These are phyloP conservation scores for Leptinotarsa texana DNA, from an alignment of 1,140 invertebrate species.

Conservation along the genomic window DNA sequence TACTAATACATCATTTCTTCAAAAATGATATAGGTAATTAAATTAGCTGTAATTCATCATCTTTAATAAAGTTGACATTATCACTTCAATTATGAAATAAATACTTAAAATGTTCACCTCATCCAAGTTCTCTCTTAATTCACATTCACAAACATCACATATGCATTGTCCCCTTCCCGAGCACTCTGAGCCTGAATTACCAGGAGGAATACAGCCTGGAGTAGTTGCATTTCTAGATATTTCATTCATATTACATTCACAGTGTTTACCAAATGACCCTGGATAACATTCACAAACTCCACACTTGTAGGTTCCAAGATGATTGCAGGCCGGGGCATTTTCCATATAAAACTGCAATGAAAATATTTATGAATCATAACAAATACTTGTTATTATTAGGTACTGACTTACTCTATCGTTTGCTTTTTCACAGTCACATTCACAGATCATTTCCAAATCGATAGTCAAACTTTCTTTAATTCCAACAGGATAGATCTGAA, in stretches of 20 bases:
- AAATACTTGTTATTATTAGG: neutral
- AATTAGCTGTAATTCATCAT: too few species aligned
- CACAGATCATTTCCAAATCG: constrained; percentile 73
- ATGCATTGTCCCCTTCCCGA: constrained; percentile 65
- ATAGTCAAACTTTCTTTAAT: constrained; percentile 73
- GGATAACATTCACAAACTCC: constrained; percentile 73
- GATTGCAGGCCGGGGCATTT: constrained; percentile 58
- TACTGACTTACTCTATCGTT: constrained; percentile 55
- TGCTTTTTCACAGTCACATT: constrained; percentile 70
- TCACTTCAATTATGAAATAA: neutral
- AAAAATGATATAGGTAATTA: too few species aligned
- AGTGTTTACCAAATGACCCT: constrained; percentile 67
- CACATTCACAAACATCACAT: constrained; percentile 68
- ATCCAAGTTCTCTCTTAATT: constrained; percentile 49
- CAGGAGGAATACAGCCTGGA: constrained; percentile 52
- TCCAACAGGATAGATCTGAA: constrained; percentile 76
- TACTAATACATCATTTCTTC: too few species aligned
- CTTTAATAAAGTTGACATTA: too few species aligned
- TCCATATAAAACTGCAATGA: constrained; percentile 49
- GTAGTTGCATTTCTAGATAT: constrained; percentile 35
- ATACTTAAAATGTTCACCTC: constrained; percentile 28
- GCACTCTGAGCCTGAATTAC: constrained; percentile 68
- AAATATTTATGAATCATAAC: neutral
- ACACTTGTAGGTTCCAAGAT: constrained; percentile 65
- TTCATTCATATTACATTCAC: constrained; percentile 64